Base-by-base conservation (phyloP, 2,888 invertebrate genomes). In the Crepidodera aurea region DNA sequence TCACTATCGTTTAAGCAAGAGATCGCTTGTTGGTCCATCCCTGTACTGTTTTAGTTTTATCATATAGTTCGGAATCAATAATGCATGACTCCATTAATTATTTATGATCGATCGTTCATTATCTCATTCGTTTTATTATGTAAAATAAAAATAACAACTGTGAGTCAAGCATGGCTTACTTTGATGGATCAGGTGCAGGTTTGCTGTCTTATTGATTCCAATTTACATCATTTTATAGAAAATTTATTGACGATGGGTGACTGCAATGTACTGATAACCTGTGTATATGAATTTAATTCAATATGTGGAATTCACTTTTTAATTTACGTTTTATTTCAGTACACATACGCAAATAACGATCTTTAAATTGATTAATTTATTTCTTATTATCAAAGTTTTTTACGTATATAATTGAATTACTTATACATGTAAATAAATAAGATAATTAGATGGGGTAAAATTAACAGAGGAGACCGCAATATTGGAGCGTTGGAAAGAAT, bases 61-160 rank as follows among this genome's bases (percentile, higher is more conserved):
- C 75, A 76, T 77, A 77, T 77, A 74, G 77, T 76, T 72, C 76
- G 70, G 53, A 68, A 78, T 79, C 77, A 78, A 79, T 79, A 79
- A 79, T 79, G 77, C 76, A 79, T 79, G 78, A 77, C 74, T 69
- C 74, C 71, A 79, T 79, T 79, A 79, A 79, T 79, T 79, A 79
- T 79, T 79, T 78, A 78, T 78, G 77, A 78, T 78, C 72, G 78
- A 77, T 78, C 76, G 75, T 73, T 77, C 77, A 78, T 79, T 78
- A 68, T 66, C 62, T 67, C 62, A 51, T 55, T 76, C 63, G 67
- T 74, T 74, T 75, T 71, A 71, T 70, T 68, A 69, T 66, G 70
- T 67, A 68, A 68, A 70, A 60, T 69, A 71, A 72, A 56, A 73
- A 71, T 71, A 70, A 69, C 64, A 60, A 64, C 55, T 55, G 46